Conservation (phyloP, 2,888 invertebrate species). For the Nomada ruficornis region DNA sequence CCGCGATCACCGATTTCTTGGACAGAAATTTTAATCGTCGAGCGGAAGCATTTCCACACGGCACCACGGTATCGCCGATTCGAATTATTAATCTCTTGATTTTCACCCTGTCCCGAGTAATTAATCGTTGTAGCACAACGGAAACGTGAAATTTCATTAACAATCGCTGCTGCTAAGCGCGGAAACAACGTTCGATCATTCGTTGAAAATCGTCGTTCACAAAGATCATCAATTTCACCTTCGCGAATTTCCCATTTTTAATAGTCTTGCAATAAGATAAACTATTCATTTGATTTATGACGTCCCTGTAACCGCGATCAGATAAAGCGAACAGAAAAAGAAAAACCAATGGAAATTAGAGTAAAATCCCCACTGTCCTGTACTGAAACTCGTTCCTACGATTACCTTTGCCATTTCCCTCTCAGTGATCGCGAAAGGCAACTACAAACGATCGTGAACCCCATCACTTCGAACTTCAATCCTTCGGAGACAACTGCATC, state of each 20-base stretch:
- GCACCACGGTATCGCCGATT: not conserved
- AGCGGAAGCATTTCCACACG: not conserved
- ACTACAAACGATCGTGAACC: not conserved
- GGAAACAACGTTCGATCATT: not conserved
- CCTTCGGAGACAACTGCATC: not conserved
- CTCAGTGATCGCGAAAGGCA: not conserved
- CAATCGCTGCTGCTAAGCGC: not conserved
- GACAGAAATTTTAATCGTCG: slow-evolving; percentile 32
- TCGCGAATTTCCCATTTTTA: too few species aligned
- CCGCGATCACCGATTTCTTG: slow-evolving; percentile 31
- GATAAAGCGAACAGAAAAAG: too few species aligned
- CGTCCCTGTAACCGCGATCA: too few species aligned
- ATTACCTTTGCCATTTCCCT: slow-evolving; percentile 12
- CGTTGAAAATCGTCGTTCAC: not conserved
- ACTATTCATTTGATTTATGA: too few species aligned
- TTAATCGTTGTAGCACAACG: not conserved
- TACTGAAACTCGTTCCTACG: not conserved
- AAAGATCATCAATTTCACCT: too few species aligned
- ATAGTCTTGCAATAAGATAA: too few species aligned
- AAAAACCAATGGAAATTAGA: too few species aligned
- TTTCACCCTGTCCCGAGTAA: not conserved
- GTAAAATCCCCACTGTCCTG: not conserved
- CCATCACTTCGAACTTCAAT: not conserved
- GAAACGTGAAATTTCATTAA: not conserved
- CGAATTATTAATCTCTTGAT: slow-evolving; percentile 17